phyloP scores from a whole-genome alignment of 2,888 invertebrate genomes.

The Embidobia sp. region DNA sequence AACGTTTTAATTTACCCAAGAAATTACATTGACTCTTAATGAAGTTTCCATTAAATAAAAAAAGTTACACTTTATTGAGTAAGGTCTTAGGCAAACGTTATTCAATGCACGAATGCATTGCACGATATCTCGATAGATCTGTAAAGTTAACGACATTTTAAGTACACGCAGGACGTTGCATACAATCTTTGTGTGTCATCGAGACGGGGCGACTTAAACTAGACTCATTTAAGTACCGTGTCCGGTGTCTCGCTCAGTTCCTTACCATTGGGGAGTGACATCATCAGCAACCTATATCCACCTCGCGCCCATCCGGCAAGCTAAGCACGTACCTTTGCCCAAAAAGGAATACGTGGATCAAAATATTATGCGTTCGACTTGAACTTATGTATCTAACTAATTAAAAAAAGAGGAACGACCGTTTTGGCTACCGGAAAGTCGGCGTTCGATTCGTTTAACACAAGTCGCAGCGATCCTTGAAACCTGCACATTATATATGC shows the following conservation, averaged over 20 bases:
- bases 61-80: conserved; percentile 28
- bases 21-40: conserved; percentile 3
- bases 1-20: conserved; percentile 2
- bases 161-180: conserved; percentile 74
- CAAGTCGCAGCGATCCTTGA: too few relatives aligned
- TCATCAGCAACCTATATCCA: conserved; percentile 76
- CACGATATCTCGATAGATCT: conserved; percentile 73
- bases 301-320: conserved; percentile 67
- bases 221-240: conserved; percentile 72
- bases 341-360: conserved; percentile 74
- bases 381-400: conserved; percentile 76
- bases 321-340: conserved; percentile 69
- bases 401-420: conserved; percentile 15
- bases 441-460: background rate
- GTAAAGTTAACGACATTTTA: conserved; percentile 75
- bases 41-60: conserved; percentile 1
- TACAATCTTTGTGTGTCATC: conserved; percentile 78
- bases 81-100: conserved; percentile 25
- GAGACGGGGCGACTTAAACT: conserved; percentile 76
- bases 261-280: conserved; percentile 71
- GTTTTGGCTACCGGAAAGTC: conserved; percentile 16
- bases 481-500: too few relatives aligned
- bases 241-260: conserved; percentile 69
- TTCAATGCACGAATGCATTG: conserved; percentile 41
- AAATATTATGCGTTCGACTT: conserved; percentile 74